Base-by-base conservation (phyloP, 2,797 vertebrate species). In the Kryptopterus vitreolus region DNA sequence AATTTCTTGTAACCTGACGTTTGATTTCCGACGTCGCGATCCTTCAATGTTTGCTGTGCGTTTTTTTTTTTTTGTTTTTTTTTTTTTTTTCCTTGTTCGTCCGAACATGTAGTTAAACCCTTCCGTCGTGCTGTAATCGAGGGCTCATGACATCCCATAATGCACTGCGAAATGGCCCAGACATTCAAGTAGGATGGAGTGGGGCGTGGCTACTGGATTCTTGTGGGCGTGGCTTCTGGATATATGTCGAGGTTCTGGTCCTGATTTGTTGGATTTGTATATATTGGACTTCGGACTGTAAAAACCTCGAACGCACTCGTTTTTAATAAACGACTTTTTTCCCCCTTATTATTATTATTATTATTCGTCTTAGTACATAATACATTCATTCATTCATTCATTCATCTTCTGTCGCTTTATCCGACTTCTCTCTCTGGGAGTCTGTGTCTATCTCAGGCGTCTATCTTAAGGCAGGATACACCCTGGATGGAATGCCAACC, bases 301-400 rank as follows among this genome's bases (percentile, higher is more conserved):
- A 74, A 58, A 55, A 11, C 18, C 18, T 53, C 6, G 9, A 10
- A n/a, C 10, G 33, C 4, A 35, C 33, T 58, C 43, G 0, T 2
- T 77, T 77, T 77, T 77, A 77, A 15, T 77, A 77, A 77, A 77
- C 48, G 55, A 57, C 57, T 77, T 77, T 77, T 68, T 12, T 77
- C n/a, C n/a, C n/a, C n/a, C n/a, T n/a, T n/a, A n/a, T n/a, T n/a
- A n/a, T 66, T 55, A 6, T 10, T 9, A 66, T 38, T 3, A 11
- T 38, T 50, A 4, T 16, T 6, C 35, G 20, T 35, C 48, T 77
- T 77, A n/a, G n/a, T n/a, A n/a, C n/a, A n/a, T n/a, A n/a, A n/a
- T n/a, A n/a, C n/a, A n/a, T n/a, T n/a, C n/a, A n/a, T n/a, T n/a
- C n/a, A n/a, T n/a, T n/a, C n/a, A n/a, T n/a, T n/a, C n/a, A n/a